A percentile compares a stretch with the other conserved stretches of the same genome.
Conservation (phyloP, 1,140 invertebrate genomes). For the Phocides pigmalion region DNA sequence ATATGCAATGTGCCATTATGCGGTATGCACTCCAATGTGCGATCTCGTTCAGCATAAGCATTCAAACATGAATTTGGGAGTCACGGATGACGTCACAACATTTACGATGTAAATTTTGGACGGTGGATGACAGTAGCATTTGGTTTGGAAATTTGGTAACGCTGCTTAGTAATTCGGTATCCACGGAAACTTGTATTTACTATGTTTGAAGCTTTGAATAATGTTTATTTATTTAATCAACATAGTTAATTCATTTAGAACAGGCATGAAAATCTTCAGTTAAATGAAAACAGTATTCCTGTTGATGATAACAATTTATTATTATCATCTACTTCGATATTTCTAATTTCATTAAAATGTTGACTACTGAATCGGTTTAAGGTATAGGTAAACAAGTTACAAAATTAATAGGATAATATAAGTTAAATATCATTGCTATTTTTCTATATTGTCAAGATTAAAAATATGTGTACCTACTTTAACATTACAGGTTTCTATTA, state of each 20-base stretch:
- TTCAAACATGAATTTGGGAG: constrained; percentile 35
- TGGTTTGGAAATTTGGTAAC: constrained; percentile 30
- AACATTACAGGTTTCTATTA: too few species aligned
- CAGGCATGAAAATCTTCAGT: too few species aligned
- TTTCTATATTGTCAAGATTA: too few species aligned
- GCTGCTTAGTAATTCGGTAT: constrained; percentile 10
- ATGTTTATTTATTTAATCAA: neutral
- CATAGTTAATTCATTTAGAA: neutral
- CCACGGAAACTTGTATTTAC: neutral
- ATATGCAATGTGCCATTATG: constrained; percentile 35
- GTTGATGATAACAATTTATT: too few species aligned
- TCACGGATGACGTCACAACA: constrained; percentile 35
- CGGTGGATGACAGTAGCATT: constrained; percentile 27
- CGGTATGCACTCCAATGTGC: constrained; percentile 35
- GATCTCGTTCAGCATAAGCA: constrained; percentile 31
- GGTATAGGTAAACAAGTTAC: too few species aligned
- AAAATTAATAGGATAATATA: too few species aligned
- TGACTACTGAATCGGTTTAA: too few species aligned
- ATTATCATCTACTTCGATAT: too few species aligned
- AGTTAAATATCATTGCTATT: too few species aligned
- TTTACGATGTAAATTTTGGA: constrained; percentile 34
- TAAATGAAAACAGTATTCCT: too few species aligned
- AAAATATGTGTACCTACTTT: too few species aligned
- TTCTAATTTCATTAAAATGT: too few species aligned
- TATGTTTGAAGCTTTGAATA: neutral